Conservation (phyloP, 2,113 vertebrate genomes). For the Dryoscopus gambensis region DNA sequence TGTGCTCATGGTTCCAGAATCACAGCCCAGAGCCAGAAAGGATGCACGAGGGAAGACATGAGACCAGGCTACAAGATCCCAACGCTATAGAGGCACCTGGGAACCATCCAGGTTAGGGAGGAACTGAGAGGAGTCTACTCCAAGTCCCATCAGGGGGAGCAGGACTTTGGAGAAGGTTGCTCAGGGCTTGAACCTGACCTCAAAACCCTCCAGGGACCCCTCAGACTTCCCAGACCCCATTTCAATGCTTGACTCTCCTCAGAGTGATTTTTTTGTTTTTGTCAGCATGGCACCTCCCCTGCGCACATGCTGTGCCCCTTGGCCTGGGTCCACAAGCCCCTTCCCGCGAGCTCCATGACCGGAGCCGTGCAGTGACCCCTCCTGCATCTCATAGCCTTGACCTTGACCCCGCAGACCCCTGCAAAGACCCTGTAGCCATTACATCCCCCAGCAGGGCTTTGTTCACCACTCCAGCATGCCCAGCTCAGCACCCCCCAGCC, state of each 20-base stretch:
- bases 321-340: neutral
- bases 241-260: neutral
- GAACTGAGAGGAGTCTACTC: neutral
- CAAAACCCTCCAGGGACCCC: accelerated
- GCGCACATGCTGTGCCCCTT: accelerated
- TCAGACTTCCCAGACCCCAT: accelerated
- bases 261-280: neutral
- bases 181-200: neutral
- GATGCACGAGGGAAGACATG: neutral
- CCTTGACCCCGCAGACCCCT: neutral
- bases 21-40: neutral
- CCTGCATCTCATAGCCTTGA: neutral
- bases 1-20: neutral
- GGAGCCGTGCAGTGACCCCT: accelerated
- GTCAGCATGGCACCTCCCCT: accelerated
- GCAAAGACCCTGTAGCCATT: neutral
- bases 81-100: neutral
- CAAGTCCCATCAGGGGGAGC: neutral
- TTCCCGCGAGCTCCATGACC: accelerated
- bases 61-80: neutral
- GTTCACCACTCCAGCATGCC: neutral
- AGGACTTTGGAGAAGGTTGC: accelerated
- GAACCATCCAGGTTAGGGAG: neutral
- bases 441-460: neutral
- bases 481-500: neutral